A percentile compares a stretch with the other conserved stretches of the same genome.
These are phyloP conservation scores for Cephalopholis sonnerati DNA, from an alignment of 2,113 vertebrate genomes.

Conservation along the genomic window DNA sequence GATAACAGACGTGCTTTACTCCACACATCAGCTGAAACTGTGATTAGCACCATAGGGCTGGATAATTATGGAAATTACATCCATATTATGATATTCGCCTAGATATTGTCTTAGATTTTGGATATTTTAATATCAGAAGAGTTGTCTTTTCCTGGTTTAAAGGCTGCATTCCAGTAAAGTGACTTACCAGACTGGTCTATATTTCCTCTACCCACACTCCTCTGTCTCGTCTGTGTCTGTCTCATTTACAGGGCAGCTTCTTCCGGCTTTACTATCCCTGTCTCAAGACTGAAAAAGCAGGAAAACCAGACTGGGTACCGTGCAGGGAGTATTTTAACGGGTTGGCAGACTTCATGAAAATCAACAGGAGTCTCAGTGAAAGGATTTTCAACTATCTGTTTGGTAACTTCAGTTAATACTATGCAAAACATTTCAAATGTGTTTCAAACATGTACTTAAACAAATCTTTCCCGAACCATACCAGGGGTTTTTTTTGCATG, in stretches of 20 bases:
- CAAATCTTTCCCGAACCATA: background rate
- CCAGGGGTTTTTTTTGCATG: background rate
- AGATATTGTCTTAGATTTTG: too few species aligned
- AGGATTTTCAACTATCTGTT: slow-evolving; percentile 86
- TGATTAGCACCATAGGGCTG: background rate
- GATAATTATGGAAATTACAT: too few species aligned
- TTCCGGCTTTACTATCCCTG: slow-evolving; percentile 95
- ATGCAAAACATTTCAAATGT: background rate
- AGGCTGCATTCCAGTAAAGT: too few species aligned
- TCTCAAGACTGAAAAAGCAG: slow-evolving; percentile 56
- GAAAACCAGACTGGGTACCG: slow-evolving; percentile 92
- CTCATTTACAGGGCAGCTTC: slow-evolving; percentile 88
- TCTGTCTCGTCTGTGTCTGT: background rate
- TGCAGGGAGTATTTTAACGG: slow-evolving; percentile 91
- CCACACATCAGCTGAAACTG: background rate
- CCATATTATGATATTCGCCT: too few species aligned
- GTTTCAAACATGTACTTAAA: background rate
- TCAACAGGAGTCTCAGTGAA: slow-evolving; percentile 85
- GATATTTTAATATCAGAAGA: too few species aligned
- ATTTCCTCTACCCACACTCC: too few species aligned
- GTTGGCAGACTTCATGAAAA: slow-evolving; percentile 91
- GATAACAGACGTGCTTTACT: too few species aligned
- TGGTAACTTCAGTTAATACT: slow-evolving; percentile 83
- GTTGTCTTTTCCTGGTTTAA: too few species aligned
- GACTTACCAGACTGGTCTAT: too few species aligned